Evolutionary conservation across 2,113 vertebrate species (phyloP).

Genomic region (Ardeotis arabs): DNA sequence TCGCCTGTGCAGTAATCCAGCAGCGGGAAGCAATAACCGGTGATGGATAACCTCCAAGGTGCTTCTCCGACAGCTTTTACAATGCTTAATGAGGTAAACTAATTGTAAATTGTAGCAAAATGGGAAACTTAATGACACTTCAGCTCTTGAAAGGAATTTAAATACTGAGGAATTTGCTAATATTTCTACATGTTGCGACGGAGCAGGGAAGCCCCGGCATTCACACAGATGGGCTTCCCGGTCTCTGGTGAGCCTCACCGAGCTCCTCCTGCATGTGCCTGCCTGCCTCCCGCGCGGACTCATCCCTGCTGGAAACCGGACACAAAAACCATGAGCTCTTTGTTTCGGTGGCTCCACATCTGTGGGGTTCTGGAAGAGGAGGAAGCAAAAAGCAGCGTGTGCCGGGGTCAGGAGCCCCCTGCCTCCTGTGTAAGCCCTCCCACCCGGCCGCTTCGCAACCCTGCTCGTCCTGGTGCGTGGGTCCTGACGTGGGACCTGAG

Average conservation of each 20-base stretch:
- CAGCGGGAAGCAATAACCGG: background rate
- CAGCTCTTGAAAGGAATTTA: conserved; percentile 47
- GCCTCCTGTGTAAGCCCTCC: background rate
- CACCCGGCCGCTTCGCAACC: background rate
- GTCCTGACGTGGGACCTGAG: background rate
- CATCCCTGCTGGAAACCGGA: background rate
- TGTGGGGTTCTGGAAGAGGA: background rate
- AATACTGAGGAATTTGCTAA: background rate
- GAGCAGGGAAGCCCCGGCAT: rapidly evolving
- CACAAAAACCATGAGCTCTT: background rate
- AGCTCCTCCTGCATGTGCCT: rapidly evolving
- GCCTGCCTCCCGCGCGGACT: rapidly evolving
- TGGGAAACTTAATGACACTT: conserved; percentile 61
- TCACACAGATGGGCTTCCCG: background rate
- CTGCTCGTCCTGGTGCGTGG: rapidly evolving
- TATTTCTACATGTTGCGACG: background rate
- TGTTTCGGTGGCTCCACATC: background rate
- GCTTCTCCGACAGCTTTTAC: conserved; percentile 17
- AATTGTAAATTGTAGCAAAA: conserved; percentile 66
- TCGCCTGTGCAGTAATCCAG: rapidly evolving
- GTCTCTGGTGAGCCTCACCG: rapidly evolving
- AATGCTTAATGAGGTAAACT: conserved; percentile 64
- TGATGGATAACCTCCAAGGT: conserved; percentile 26
- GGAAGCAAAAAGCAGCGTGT: background rate
- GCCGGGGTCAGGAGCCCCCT: rapidly evolving